A percentile compares a stretch with the other conserved stretches of the same genome.
phyloP scores from a whole-genome alignment of 2,888 invertebrate genomes.

The Parnassius smintheus region DNA sequence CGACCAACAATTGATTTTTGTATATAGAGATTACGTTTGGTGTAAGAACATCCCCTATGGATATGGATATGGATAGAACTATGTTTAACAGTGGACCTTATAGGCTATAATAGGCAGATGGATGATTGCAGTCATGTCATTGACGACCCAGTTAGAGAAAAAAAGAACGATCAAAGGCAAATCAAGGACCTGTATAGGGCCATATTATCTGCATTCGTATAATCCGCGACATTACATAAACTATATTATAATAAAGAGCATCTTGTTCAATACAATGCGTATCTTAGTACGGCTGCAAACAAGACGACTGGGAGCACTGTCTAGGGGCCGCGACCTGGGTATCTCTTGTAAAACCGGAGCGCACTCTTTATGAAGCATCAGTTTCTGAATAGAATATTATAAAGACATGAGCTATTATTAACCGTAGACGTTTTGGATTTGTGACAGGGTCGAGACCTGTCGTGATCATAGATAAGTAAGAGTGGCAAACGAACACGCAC shows the following conservation, averaged over 20 bases:
- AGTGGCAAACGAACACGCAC: too few relatives aligned
- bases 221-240: background rate
- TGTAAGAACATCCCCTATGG: too few relatives aligned
- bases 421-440: background rate
- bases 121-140: too few relatives aligned
- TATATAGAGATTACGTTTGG: too few relatives aligned
- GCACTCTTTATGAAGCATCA: background rate
- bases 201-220: background rate
- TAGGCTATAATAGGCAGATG: too few relatives aligned
- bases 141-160: too few relatives aligned
- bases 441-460: background rate
- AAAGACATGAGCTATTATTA: constrained; percentile 4
- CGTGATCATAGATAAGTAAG: background rate
- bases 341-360: background rate
- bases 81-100: too few relatives aligned
- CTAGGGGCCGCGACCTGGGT: constrained; percentile 8
- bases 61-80: too few relatives aligned
- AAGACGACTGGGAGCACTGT: constrained; percentile 18
- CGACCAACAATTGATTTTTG: too few relatives aligned
- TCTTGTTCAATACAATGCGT: constrained; percentile 10
- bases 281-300: constrained; percentile 2
- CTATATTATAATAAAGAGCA: constrained; percentile 1
- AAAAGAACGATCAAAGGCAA: too few relatives aligned
- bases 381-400: background rate
- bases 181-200: too few relatives aligned